phyloP scores from a whole-genome alignment of 2,797 vertebrate genomes.

The Cercopithecus petaurista region DNA sequence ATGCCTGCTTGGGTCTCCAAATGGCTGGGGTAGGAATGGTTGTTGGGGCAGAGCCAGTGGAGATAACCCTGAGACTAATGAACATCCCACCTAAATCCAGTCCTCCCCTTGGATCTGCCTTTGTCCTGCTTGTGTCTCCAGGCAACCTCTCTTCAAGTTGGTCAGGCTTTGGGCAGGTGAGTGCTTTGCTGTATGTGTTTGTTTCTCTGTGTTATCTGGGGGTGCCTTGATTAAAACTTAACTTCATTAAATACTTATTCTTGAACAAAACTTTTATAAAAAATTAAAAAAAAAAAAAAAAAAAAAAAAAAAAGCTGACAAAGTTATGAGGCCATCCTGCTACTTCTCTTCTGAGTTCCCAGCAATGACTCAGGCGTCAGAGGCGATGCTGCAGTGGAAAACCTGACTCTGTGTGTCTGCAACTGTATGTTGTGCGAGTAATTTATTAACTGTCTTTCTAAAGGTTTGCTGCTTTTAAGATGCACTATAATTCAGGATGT shows the following conservation, averaged over 20 bases:
- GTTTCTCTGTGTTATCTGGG: constrained; percentile 90
- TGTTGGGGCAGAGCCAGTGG: background rate
- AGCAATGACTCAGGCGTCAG: constrained; percentile 86
- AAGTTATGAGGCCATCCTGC: constrained; percentile 77
- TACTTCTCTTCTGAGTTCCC: constrained; percentile 82
- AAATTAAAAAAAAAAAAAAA: background rate
- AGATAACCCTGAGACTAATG: background rate
- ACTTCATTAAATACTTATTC: constrained; percentile 86
- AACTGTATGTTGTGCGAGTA: constrained; percentile 87
- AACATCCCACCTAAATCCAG: constrained; percentile 53
- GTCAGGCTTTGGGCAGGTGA: constrained; percentile 83
- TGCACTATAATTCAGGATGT: constrained; percentile 88
- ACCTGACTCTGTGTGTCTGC: constrained; percentile 60
- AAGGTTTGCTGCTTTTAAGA: constrained; percentile 88
- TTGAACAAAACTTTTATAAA: constrained; percentile 85
- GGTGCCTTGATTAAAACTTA: constrained; percentile 89
- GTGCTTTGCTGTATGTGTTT: constrained; percentile 84
- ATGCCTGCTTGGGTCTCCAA: background rate
- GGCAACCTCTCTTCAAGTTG: constrained; percentile 81
- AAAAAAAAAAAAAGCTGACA: constrained; percentile 59
- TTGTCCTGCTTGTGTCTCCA: constrained; percentile 79
- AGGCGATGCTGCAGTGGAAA: constrained; percentile 86
- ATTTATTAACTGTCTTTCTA: constrained; percentile 89
- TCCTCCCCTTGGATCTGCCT: constrained; percentile 75
- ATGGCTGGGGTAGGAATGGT: background rate